Evolutionary conservation across 2,888 invertebrate species (phyloP).

Genomic region (Spodoptera exigua): DNA sequence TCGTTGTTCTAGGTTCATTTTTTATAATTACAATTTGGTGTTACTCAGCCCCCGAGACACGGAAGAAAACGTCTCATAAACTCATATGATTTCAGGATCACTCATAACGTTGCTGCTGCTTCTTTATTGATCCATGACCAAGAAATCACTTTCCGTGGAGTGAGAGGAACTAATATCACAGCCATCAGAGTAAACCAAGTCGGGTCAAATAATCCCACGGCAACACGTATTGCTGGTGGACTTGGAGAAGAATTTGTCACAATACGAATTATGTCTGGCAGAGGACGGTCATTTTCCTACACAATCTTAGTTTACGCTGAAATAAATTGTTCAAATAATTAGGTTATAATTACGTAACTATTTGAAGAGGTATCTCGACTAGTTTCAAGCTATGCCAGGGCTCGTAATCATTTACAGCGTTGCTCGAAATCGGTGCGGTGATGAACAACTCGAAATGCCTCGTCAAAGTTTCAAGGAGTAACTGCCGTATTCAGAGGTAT

Average conservation of each 20-base stretch:
- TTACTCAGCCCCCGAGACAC: no score
- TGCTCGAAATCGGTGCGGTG: no score
- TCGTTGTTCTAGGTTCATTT: no score
- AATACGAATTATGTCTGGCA: neutral
- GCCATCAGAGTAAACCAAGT: neutral
- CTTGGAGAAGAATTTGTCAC: neutral
- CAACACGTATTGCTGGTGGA: neutral
- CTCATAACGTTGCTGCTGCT: neutral
- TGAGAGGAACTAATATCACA: neutral
- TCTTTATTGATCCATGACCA: neutral
- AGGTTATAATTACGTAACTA: neutral
- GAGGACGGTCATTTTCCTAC: neutral
- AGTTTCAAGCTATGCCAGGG: neutral
- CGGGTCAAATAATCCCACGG: neutral
- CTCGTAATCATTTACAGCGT: neutral
- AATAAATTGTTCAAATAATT: constrained; percentile 1
- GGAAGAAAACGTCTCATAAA: no score
- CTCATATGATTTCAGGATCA: constrained; percentile 1
- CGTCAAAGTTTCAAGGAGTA: no score
- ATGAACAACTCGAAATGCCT: no score
- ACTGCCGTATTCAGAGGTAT: no score
- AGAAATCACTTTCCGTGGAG: constrained; percentile 4
- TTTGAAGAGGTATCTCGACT: no score
- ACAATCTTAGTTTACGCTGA: neutral
- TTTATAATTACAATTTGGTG: no score